phyloP scores from a whole-genome alignment of 2,797 vertebrate genomes.

The Eupleurogrammus muticus region DNA sequence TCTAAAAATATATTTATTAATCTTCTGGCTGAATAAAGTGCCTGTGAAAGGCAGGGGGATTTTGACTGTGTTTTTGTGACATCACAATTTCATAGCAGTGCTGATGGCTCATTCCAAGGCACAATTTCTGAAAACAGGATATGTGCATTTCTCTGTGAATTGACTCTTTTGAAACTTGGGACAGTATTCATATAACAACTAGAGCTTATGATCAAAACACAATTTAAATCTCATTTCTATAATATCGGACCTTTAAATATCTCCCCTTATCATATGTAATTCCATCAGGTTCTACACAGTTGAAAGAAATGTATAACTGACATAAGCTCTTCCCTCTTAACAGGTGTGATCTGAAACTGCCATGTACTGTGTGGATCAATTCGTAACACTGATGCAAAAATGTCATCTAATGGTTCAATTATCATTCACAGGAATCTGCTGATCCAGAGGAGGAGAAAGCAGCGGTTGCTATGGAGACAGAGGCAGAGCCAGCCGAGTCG shows the following conservation, averaged over 20 bases:
- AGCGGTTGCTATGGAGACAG: slow-evolving; percentile 73
- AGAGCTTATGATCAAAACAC: too few relatives aligned
- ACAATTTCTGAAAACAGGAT: too few relatives aligned
- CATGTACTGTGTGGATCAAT: slow-evolving; percentile 5
- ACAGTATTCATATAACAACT: too few relatives aligned
- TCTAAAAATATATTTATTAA: too few relatives aligned
- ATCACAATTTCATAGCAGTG: too few relatives aligned
- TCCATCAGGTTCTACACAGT: slow-evolving; percentile 6
- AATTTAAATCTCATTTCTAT: too few relatives aligned
- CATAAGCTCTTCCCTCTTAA: slow-evolving; percentile 1
- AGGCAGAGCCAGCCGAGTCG: slow-evolving; percentile 80
- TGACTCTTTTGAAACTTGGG: too few relatives aligned
- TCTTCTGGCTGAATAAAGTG: too few relatives aligned
- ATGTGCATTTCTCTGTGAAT: too few relatives aligned
- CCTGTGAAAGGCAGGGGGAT: too few relatives aligned
- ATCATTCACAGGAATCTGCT: slow-evolving; percentile 86
- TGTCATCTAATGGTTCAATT: slow-evolving; percentile 64
- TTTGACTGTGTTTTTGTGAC: too few relatives aligned
- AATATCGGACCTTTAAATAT: neutral
- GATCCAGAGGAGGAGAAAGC: slow-evolving; percentile 78
- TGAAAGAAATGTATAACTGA: slow-evolving; percentile 8
- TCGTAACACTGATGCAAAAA: neutral
- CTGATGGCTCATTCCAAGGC: too few relatives aligned
- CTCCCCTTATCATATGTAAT: neutral
- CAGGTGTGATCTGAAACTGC: slow-evolving; percentile 34